Percentiles rank a stretch among this genome's conserved stretches.
Evolutionary conservation across 2,797 vertebrate genomes (phyloP).

Genomic region (Coregonus ussuriensis): DNA sequence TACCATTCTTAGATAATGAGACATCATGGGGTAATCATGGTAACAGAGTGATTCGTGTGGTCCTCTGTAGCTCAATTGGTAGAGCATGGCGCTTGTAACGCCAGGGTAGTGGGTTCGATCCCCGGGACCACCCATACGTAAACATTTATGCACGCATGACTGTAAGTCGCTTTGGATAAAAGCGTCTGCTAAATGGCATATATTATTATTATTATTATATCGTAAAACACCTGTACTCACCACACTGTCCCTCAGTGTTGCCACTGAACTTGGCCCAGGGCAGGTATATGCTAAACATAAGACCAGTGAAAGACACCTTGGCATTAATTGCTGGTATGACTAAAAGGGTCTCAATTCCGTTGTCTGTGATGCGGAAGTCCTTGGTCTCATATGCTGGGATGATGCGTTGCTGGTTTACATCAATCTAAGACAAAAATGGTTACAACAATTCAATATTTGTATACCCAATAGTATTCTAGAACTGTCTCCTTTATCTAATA

Average conservation of each 20-base stretch:
- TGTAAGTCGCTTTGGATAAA: no score
- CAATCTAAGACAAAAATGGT: constrained; percentile 66
- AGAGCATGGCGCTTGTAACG: no score
- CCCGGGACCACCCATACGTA: no score
- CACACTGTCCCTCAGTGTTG: constrained; percentile 89
- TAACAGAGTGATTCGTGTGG: background rate
- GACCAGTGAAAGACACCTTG: constrained; percentile 79
- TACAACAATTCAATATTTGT: background rate
- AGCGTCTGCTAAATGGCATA: no score
- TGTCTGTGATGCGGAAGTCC: constrained; percentile 71
- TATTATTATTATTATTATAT: no score
- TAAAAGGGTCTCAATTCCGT: constrained; percentile 79
- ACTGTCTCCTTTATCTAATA: background rate
- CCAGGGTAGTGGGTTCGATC: no score
- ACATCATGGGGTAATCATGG: background rate
- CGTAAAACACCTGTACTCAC: constrained; percentile 59
- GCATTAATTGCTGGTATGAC: constrained; percentile 74
- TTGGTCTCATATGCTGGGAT: constrained; percentile 74
- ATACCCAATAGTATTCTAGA: background rate
- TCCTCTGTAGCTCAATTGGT: no score
- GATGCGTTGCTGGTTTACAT: constrained; percentile 75
- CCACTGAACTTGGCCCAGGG: constrained; percentile 75
- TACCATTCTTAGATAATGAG: background rate
- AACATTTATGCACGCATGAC: no score
- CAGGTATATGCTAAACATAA: constrained; percentile 80